Evolutionary conservation across 1,140 invertebrate genomes (phyloP).

Genomic region (Ceratina japonica): DNA sequence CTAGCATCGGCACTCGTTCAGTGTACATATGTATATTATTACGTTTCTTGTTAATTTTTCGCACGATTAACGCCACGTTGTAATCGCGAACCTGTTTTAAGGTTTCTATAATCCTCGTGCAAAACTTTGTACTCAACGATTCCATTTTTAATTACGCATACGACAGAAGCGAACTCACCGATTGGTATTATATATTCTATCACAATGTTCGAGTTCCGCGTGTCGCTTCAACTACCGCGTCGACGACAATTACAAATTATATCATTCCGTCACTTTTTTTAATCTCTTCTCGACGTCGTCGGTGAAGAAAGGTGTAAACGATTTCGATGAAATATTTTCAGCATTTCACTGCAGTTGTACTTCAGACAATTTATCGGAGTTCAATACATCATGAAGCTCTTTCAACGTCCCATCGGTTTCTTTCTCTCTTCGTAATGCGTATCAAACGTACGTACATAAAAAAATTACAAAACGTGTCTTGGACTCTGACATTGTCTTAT

Average conservation of each 20-base stretch:
- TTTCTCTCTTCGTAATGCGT: conserved; percentile 7
- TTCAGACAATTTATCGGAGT: conserved; percentile 14
- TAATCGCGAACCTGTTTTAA: conserved; percentile 32
- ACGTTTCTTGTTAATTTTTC: conserved; percentile 26
- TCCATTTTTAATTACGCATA: conserved; percentile 21
- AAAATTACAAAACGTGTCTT: conserved; percentile 37
- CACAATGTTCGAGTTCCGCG: not conserved
- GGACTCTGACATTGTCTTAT: conserved; percentile 14
- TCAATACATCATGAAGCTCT: conserved; percentile 18
- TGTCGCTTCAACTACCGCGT: conserved; percentile 11
- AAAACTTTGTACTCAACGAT: conserved; percentile 23
- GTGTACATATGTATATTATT: not conserved
- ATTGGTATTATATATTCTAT: conserved; percentile 4
- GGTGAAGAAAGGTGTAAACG: conserved; percentile 15
- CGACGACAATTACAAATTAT: conserved; percentile 32
- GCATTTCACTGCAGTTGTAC: conserved; percentile 37
- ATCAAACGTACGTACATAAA: conserved; percentile 20
- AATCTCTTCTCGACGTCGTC: conserved; percentile 10
- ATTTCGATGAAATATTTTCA: conserved; percentile 18
- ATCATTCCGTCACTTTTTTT: conserved; percentile 32
- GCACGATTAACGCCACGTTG: not conserved
- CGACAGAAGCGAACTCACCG: conserved; percentile 6
- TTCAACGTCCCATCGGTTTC: conserved; percentile 1
- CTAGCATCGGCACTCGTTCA: not conserved
- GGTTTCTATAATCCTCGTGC: conserved; percentile 18